Percentiles rank a stretch among this genome's conserved stretches.
These are phyloP conservation scores for Lepidurus arcticus DNA, from an alignment of 1,140 invertebrate genomes.

Conservation along the genomic window DNA sequence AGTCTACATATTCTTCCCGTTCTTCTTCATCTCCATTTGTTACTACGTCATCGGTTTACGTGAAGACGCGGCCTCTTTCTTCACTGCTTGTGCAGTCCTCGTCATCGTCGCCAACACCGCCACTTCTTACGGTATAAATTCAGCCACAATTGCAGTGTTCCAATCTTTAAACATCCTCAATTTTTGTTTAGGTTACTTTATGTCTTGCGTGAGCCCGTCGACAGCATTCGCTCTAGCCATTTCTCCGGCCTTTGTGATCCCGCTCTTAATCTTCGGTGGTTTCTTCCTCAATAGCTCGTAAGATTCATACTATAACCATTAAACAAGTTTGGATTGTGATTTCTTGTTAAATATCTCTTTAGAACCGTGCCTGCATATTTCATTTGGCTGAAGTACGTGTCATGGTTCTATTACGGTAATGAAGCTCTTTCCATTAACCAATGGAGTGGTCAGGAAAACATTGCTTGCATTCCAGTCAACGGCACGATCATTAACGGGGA, in stretches of 20 bases:
- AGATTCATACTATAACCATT: slow-evolving; percentile 42
- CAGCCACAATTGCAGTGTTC: slow-evolving; percentile 29
- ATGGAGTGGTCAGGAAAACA: slow-evolving; percentile 64
- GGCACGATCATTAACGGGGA: slow-evolving; percentile 68
- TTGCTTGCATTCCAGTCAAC: slow-evolving; percentile 61
- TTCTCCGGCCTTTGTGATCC: slow-evolving; percentile 83
- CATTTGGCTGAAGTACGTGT: slow-evolving; percentile 84
- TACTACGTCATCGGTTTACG: slow-evolving; percentile 86
- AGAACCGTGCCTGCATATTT: slow-evolving; percentile 83
- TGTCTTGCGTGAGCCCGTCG: slow-evolving; percentile 74
- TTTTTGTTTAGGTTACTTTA: slow-evolving; percentile 65
- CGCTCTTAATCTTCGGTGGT: slow-evolving; percentile 88
- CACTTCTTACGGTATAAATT: slow-evolving; percentile 74
- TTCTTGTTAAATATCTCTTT: slow-evolving; percentile 17
- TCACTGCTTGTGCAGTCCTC: slow-evolving; percentile 65
- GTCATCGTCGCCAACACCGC: slow-evolving; percentile 82
- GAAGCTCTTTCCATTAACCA: slow-evolving; percentile 91
- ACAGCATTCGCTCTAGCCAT: slow-evolving; percentile 80
- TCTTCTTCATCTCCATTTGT: slow-evolving; percentile 74
- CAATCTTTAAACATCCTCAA: not conserved
- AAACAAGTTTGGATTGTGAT: not conserved
- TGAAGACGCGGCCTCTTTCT: slow-evolving; percentile 61
- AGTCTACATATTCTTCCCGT: slow-evolving; percentile 60
- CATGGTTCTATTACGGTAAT: slow-evolving; percentile 92
- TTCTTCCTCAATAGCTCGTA: slow-evolving; percentile 89